Evolutionary conservation across 2,113 vertebrate genomes (phyloP).

Genomic region (Gallinago undulata): DNA sequence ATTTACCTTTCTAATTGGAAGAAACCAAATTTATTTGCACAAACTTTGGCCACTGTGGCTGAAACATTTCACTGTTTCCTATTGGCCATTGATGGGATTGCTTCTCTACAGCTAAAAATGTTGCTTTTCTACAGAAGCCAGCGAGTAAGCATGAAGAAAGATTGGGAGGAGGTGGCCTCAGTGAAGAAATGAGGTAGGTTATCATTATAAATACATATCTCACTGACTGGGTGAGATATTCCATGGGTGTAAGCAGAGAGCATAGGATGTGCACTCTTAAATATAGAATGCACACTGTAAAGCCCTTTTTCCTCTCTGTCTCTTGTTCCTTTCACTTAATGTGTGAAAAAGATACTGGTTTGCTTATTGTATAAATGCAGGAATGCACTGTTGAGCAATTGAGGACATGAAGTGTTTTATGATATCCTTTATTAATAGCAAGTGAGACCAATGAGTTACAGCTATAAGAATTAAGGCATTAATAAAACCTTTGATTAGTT

Average conservation of each 20-base stretch:
- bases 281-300: not conserved
- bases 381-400: not conserved
- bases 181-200: not conserved
- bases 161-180: not conserved
- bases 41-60: not conserved
- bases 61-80: not conserved
- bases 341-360: not conserved
- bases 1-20: not conserved
- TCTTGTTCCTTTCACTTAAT: not conserved
- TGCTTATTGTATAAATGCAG: not conserved
- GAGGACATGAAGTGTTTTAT: not conserved
- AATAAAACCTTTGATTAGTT: not conserved
- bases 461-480: not conserved
- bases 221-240: not conserved
- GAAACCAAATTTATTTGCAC: not conserved
- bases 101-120: not conserved
- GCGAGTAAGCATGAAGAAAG: not conserved
- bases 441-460: not conserved
- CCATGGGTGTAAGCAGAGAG: not conserved
- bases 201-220: not conserved
- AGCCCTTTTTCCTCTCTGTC: not conserved
- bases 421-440: not conserved
- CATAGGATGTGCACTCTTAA: not conserved
- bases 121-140: not conserved
- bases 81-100: not conserved